Conservation (phyloP, 2,888 invertebrate genomes). For the Lydus trimaculatus region DNA sequence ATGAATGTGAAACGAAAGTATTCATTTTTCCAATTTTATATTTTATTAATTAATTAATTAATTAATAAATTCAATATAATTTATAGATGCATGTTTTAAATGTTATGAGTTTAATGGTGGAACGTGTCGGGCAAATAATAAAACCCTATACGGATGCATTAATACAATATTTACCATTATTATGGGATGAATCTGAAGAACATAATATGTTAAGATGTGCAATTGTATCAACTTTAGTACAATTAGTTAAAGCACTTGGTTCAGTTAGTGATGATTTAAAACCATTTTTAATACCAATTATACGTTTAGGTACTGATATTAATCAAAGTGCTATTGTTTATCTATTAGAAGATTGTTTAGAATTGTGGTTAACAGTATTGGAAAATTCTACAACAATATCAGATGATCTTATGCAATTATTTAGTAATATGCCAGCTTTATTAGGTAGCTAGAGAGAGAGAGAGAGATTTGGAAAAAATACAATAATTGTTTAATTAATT, state of each 20-base stretch:
- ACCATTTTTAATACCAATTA: constrained; percentile 72
- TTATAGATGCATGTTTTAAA: constrained; percentile 87
- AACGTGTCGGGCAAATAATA: constrained; percentile 80
- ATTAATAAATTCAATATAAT: not conserved
- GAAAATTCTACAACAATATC: constrained; percentile 76
- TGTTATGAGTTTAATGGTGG: constrained; percentile 88
- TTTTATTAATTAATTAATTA: not conserved
- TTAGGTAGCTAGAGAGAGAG: constrained; percentile 63
- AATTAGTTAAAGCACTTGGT: constrained; percentile 79
- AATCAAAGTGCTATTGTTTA: constrained; percentile 85
- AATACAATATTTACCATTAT: constrained; percentile 81
- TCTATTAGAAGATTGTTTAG: constrained; percentile 89
- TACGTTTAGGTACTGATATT: constrained; percentile 79
- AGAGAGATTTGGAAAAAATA: no score
- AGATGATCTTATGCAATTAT: constrained; percentile 74
- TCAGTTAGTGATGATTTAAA: constrained; percentile 64
- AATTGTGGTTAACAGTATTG: constrained; percentile 86
- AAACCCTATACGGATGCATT: constrained; percentile 75
- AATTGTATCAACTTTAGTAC: constrained; percentile 85
- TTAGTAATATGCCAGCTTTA: constrained; percentile 76
- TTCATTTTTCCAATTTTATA: constrained; percentile 4
- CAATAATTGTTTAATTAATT: constrained; percentile 17
- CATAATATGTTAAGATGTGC: constrained; percentile 92
- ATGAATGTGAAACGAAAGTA: constrained; percentile 92
- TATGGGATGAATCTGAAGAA: constrained; percentile 88